These are phyloP conservation scores for Cepaea nemoralis DNA, from an alignment of 1,140 invertebrate species.

Conservation along the genomic window DNA sequence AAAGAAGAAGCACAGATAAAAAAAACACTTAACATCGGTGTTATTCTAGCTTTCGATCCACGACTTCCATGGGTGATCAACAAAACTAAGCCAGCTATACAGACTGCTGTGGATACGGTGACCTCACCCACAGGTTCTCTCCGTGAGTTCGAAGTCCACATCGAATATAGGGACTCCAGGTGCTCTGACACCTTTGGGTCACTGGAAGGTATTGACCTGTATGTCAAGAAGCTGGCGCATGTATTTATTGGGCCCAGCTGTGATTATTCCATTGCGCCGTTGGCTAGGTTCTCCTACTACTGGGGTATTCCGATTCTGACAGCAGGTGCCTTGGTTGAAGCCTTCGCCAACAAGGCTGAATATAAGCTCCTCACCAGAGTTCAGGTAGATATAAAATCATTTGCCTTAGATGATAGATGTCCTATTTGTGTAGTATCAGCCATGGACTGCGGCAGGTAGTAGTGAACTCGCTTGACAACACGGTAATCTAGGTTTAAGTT, in stretches of 20 bases:
- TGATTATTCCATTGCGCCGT: constrained; percentile 91
- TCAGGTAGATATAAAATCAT: constrained; percentile 35
- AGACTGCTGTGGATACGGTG: constrained; percentile 54
- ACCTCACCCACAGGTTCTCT: constrained; percentile 39
- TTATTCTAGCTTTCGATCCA: constrained; percentile 46
- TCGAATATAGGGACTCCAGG: constrained; percentile 54
- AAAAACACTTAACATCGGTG: constrained; percentile 46
- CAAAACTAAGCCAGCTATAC: constrained; percentile 58
- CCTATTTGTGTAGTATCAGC: no score
- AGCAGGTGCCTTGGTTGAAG: constrained; percentile 85
- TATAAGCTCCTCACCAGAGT: constrained; percentile 61
- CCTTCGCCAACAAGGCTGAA: constrained; percentile 75
- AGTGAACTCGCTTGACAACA: no score
- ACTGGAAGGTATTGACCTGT: constrained; percentile 63
- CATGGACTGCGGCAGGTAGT: not conserved
- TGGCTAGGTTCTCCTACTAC: constrained; percentile 85
- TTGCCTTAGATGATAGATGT: no score
- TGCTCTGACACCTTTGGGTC: constrained; percentile 64
- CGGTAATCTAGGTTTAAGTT: no score
- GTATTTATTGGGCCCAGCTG: constrained; percentile 92
- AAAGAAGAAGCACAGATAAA: not conserved
- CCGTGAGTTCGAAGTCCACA: constrained; percentile 44
- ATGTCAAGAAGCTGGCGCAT: constrained; percentile 73
- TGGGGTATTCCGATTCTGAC: constrained; percentile 92
- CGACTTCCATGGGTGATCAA: constrained; percentile 48